Base-by-base conservation (phyloP, 2,888 invertebrate species). In the Drosophila testacea region DNA sequence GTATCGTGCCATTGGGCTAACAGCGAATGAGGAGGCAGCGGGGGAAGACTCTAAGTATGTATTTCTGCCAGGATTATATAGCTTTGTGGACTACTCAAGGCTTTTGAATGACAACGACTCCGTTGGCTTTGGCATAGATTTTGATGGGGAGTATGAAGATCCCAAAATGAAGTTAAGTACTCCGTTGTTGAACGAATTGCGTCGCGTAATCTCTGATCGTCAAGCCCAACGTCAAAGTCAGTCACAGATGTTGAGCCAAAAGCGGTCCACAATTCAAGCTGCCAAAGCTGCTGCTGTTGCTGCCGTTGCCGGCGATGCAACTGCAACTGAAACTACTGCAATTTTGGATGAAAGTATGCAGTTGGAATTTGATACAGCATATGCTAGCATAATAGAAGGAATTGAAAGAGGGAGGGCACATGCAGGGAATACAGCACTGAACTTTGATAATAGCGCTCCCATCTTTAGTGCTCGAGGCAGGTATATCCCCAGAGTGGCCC, bases 1-100 rank as follows among this genome's bases (percentile, higher is more conserved):
- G 72, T 96, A 96, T 91, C 93, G 94, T 0, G 94, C 93, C 81
- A 79, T 68, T 42, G 60, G 64, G 11, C 32, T 27, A 16, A 32
- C 11, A 1, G 16, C 44, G 13, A 36, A 51, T 22, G n/a, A 38
- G 10, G 2, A 13, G 32, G 36, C 13, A 0, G 10, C n/a, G 6
- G 42, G 13, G 10, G 7, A n/a, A 1, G 48, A 42, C 2, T 22
- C 2, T n/a, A 36, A 13, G 6, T 10, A n/a, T n/a, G 5, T 30
- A 9, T 4, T 51, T 16, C 42, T 50, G 41, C 39, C 47, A 0
- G 57, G 16, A 1, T 1, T 73, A 34, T 56, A 69, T 5, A 74
- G 13, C 56, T 88, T 89, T 42, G 63, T 67, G 10, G 67, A 82
- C 1, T 83, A 88, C 38, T 55, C 83, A 4, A 16, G 27, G 5